A percentile compares a stretch with the other conserved stretches of the same genome.
These are phyloP conservation scores for Rhineura floridana DNA, from an alignment of 2,113 vertebrate genomes.

Conservation along the genomic window DNA sequence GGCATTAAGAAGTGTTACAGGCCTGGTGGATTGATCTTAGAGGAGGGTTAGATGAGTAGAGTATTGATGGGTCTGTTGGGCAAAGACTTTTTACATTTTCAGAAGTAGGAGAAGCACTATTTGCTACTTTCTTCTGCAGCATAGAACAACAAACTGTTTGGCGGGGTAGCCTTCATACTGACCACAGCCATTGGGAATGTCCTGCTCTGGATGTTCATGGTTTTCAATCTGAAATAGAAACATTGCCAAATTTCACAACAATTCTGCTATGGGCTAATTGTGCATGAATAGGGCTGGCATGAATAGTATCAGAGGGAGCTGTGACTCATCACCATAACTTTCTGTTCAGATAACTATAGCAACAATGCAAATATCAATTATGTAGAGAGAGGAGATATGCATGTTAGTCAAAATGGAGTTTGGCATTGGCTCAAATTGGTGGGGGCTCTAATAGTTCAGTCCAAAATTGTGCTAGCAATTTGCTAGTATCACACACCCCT, in stretches of 20 bases:
- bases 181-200: neutral
- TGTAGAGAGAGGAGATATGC: neutral
- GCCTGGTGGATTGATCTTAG: neutral
- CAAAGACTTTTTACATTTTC: neutral
- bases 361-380: neutral
- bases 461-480: neutral
- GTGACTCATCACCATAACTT: neutral
- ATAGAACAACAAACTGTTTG: neutral
- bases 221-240: neutral
- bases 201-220: neutral
- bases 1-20: neutral
- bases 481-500: neutral
- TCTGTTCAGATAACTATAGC: neutral
- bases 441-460: neutral
- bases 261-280: neutral
- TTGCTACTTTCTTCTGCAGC: neutral
- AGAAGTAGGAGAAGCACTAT: neutral
- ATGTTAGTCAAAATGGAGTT: neutral
- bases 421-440: neutral
- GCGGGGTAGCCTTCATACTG: neutral
- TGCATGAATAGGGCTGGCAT: neutral
- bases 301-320: neutral
- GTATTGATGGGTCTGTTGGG: neutral
- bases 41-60: neutral
- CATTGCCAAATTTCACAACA: neutral